Evolutionary conservation across 2,797 vertebrate species (phyloP).

Genomic region (Peromyscus nudipes): DNA sequence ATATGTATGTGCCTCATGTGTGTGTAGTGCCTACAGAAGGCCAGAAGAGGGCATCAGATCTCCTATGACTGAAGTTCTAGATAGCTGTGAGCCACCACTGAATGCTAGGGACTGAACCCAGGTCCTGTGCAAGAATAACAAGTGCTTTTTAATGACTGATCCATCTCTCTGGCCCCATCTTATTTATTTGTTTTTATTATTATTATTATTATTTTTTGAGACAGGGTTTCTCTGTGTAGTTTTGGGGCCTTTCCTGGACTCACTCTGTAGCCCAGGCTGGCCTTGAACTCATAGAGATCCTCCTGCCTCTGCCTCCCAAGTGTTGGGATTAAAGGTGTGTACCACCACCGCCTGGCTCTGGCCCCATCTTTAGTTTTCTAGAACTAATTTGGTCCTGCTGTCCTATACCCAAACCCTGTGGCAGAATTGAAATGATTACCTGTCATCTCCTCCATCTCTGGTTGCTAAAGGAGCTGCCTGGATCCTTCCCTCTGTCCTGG

Average conservation of each 20-base stretch:
- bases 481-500: neutral
- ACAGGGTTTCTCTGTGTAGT: no score
- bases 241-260: no score
- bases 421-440: neutral
- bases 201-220: no score
- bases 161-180: neutral
- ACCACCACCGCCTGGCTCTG: no score
- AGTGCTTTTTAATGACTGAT: no score
- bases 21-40: neutral
- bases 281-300: no score
- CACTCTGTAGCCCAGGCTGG: no score
- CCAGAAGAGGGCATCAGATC: neutral
- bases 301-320: no score
- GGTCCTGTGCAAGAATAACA: no score
- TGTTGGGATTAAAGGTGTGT: no score
- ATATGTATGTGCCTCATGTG: neutral
- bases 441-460: neutral
- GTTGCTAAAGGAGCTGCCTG: neutral
- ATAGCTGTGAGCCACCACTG: neutral
- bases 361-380: neutral
- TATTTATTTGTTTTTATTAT: no score
- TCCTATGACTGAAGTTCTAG: neutral
- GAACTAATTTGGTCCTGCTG: neutral
- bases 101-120: no score
- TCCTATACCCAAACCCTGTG: neutral